Conservation (phyloP, 2,888 invertebrate species). For the Mimas tiliae region DNA sequence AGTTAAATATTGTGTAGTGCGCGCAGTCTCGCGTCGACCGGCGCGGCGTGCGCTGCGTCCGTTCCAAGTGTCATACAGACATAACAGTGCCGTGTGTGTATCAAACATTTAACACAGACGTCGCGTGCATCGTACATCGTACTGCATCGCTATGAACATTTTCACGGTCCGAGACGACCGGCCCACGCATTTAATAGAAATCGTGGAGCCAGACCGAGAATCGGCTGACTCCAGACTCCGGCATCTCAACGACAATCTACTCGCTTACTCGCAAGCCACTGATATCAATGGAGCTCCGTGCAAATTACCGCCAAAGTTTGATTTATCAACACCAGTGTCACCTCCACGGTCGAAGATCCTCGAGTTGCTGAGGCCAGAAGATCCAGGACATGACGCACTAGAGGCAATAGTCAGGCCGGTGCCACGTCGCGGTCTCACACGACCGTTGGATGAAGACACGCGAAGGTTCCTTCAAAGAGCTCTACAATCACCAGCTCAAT, state of each 20-base stretch:
- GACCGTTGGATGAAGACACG: constrained; percentile 74
- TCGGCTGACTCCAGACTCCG: constrained; percentile 68
- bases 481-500: constrained; percentile 65
- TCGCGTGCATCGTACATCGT: constrained; percentile 57
- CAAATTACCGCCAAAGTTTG: constrained; percentile 65
- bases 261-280: constrained; percentile 10
- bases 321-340: constrained; percentile 62
- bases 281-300: constrained; percentile 49
- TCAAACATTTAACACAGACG: neutral
- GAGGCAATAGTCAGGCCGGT: constrained; percentile 75
- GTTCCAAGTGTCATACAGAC: neutral
- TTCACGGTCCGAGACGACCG: constrained; percentile 46
- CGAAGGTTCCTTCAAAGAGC: constrained; percentile 71
- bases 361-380: constrained; percentile 70
- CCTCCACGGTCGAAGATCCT: constrained; percentile 72
- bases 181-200: constrained; percentile 57
- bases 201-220: constrained; percentile 60
- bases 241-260: constrained; percentile 64
- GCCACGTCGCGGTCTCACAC: constrained; percentile 66
- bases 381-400: constrained; percentile 70
- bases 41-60: constrained; percentile 33
- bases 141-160: constrained; percentile 46
- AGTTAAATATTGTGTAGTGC: constrained; percentile 18
- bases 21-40: constrained; percentile 43
- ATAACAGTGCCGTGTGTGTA: neutral